Evolutionary conservation across 2,113 vertebrate species (phyloP), one percentile per base, ranked within the genome.

Genomic region (Megaptera novaeangliae): DNA sequence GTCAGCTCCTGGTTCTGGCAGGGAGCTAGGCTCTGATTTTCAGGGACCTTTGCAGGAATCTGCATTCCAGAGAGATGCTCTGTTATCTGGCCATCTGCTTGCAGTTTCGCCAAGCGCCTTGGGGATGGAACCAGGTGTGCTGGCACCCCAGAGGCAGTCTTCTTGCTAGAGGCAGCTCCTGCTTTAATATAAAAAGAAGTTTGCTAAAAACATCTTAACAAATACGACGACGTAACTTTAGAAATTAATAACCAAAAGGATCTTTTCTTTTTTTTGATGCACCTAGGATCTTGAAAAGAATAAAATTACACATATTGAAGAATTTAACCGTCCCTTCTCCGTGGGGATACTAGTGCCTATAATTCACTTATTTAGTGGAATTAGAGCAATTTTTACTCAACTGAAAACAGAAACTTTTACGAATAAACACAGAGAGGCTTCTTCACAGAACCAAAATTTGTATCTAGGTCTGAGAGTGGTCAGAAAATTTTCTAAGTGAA

Each of bases 61-160:
- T 97, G 96, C 18, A 46, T 66, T 46, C 85, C 92, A 9, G 85
- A 82, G 84, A 85, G 92, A 69, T 29, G 92, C 34, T 96, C 96
- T 21, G 88, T 15, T 7, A 77, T 57, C 84, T 72, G 95, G 64
- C 94, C 96, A 39, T 93, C 96, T 6, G 84, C 96, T 23, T 98
- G 97, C 91, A 97, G 96, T 83, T 96, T 98, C 1, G 97, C 97
- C 96, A 98, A 68, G 81, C 97, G 96, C 94, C 98, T 91, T 36
- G 97, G 98, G 88, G 98, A 97, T 15, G 98, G 98, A 8, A 98
- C 96, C 88, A 98, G 96, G 77, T 97, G 97, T n/a, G 97, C 95
- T 2, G 98, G 98, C 0, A 97, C 94, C 90, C 97, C 98, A 29
- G 97, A 95, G 69, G 85, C 17, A 5, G 92, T 97, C 96, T 96